A percentile compares a stretch with the other conserved stretches of the same genome.
phyloP scores from a whole-genome alignment of 2,888 invertebrate species.

The Polymixis lichenea region DNA sequence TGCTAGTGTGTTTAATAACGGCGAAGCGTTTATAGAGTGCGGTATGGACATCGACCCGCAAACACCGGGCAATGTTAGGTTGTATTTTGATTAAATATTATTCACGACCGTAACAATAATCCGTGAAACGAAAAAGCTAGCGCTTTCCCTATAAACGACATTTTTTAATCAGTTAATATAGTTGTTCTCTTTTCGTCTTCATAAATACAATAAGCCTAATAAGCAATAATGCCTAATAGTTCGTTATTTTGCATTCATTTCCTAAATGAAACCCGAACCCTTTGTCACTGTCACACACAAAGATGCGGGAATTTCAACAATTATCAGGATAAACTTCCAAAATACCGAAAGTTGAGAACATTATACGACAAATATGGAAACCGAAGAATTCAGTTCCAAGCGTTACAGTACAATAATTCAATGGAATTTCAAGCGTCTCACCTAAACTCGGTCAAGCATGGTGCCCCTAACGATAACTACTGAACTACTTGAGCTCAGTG shows the following conservation, averaged over 20 bases:
- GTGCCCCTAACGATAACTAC: slow-evolving; percentile 36
- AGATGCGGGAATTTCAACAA: background rate
- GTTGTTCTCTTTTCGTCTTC: background rate
- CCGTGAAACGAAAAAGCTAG: too few relatives aligned
- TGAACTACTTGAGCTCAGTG: slow-evolving; percentile 2
- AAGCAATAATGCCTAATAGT: background rate
- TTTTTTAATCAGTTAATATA: background rate
- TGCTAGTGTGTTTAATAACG: background rate
- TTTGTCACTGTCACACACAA: background rate
- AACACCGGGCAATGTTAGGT: too few relatives aligned
- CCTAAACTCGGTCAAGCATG: slow-evolving; percentile 31
- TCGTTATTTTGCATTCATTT: background rate
- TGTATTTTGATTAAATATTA: too few relatives aligned
- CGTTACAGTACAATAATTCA: slow-evolving; percentile 3
- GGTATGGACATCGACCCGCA: too few relatives aligned
- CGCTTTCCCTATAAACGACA: too few relatives aligned
- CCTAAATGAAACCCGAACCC: background rate
- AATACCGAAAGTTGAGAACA: slow-evolving; percentile 2
- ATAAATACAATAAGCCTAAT: too few relatives aligned
- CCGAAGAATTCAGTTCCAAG: background rate
- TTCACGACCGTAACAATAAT: too few relatives aligned
- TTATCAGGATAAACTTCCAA: background rate
- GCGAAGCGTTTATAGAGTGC: background rate
- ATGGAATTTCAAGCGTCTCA: slow-evolving; percentile 29
- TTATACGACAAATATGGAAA: slow-evolving; percentile 6